Evolutionary conservation across 2,113 vertebrate species (phyloP).

Genomic region (Pogonocichla stellata): DNA sequence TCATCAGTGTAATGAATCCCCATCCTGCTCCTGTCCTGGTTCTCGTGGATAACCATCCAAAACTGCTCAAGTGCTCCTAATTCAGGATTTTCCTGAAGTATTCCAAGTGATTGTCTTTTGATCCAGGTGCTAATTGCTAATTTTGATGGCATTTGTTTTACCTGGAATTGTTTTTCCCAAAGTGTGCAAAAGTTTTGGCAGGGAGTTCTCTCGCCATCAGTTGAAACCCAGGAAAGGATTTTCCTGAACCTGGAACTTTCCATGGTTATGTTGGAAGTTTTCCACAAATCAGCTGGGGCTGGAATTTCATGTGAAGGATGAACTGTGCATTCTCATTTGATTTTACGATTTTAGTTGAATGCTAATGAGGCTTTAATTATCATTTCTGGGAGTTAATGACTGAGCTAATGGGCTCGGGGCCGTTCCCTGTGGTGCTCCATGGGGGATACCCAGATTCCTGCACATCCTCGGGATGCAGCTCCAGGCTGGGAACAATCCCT

Average conservation of each 20-base stretch:
- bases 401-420: not conserved
- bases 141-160: conserved; percentile 16
- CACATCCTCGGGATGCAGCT: fast-evolving
- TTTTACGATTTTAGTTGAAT: not conserved
- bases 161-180: not conserved
- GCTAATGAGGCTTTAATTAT: not conserved
- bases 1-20: conserved; percentile 33
- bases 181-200: not conserved
- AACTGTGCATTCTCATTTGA: not conserved
- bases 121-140: conserved; percentile 18
- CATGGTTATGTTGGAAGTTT: fast-evolving
- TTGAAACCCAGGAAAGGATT: not conserved
- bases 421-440: not conserved
- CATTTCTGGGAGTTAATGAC: not conserved
- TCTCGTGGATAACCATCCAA: not conserved
- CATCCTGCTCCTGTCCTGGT: not conserved
- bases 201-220: not conserved
- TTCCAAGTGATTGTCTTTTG: not conserved
- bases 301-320: fast-evolving
- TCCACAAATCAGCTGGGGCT: fast-evolving
- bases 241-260: not conserved
- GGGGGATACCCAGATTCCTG: not conserved
- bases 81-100: conserved; percentile 8
- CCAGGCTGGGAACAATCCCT: not conserved
- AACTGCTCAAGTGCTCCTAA: not conserved